These are phyloP conservation scores for Scytalopus superciliaris DNA, from an alignment of 2,113 vertebrate species.

Conservation along the genomic window DNA sequence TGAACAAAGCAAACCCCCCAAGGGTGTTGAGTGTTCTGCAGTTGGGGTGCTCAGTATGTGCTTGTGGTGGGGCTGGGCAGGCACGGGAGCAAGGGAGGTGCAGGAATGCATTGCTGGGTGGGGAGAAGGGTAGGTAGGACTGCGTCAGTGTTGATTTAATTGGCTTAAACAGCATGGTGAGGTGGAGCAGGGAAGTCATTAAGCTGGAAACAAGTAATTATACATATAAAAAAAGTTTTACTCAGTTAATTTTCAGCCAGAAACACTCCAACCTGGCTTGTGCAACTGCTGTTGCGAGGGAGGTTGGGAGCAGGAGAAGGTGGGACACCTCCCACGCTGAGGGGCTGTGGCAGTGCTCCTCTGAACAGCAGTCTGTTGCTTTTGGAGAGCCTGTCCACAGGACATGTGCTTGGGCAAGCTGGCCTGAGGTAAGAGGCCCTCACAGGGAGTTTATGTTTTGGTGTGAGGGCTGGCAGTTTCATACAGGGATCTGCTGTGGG, in stretches of 20 bases:
- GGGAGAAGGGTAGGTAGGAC: neutral
- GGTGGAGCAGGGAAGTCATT: constrained; percentile 26
- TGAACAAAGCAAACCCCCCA: neutral
- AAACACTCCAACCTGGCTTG: neutral
- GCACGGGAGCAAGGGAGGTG: neutral
- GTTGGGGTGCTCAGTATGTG: rapidly evolving
- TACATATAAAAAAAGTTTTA: neutral
- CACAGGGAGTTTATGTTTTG: rapidly evolving
- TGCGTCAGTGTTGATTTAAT: neutral
- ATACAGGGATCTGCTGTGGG: rapidly evolving
- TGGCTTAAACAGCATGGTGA: neutral
- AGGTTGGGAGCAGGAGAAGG: neutral
- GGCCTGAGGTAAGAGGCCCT: neutral
- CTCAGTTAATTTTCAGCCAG: constrained; percentile 8
- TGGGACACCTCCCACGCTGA: rapidly evolving
- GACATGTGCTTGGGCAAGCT: rapidly evolving
- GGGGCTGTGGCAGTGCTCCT: neutral
- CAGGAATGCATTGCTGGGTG: neutral
- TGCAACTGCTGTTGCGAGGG: neutral
- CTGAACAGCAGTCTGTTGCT: neutral
- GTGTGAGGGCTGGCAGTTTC: neutral
- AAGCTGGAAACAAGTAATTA: constrained; percentile 32
- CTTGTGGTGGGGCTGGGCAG: neutral
- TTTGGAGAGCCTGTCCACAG: neutral
- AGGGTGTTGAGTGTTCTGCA: rapidly evolving